phyloP scores from a whole-genome alignment of 2,797 vertebrate genomes.

The Zalophus californianus region DNA sequence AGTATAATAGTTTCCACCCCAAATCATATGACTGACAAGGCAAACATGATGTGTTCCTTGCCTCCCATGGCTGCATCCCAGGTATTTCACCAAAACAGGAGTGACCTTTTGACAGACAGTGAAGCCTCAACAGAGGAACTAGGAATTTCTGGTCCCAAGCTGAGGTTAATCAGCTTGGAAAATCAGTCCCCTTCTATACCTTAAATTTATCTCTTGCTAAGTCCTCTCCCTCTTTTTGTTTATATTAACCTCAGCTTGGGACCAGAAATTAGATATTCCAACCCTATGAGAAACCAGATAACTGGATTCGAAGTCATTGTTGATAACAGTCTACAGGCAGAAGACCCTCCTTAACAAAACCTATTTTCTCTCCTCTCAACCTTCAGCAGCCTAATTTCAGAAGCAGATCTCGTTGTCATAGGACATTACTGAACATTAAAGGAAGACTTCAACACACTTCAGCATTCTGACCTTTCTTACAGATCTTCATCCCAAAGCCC shows the following conservation, averaged over 20 bases:
- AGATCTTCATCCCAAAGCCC: neutral
- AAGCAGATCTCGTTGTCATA: neutral
- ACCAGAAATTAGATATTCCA: neutral
- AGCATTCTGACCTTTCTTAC: neutral
- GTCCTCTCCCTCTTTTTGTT: neutral
- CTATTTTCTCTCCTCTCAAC: neutral
- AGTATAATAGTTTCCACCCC: neutral
- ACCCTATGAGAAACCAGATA: neutral
- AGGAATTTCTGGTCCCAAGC: no score
- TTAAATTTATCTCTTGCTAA: neutral
- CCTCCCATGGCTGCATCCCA: neutral
- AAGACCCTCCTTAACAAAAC: neutral
- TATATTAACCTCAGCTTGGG: neutral
- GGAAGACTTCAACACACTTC: neutral
- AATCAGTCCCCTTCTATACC: neutral
- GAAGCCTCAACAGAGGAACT: neutral
- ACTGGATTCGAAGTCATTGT: conserved; percentile 14
- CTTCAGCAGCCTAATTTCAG: neutral
- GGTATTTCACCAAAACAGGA: neutral
- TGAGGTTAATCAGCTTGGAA: no score
- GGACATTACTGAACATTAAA: neutral
- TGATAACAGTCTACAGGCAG: neutral
- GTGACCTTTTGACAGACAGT: neutral
- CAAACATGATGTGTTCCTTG: neutral
- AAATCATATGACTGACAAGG: neutral